Base-by-base conservation (phyloP, 2,797 vertebrate genomes). In the Danio jaintianensis region DNA sequence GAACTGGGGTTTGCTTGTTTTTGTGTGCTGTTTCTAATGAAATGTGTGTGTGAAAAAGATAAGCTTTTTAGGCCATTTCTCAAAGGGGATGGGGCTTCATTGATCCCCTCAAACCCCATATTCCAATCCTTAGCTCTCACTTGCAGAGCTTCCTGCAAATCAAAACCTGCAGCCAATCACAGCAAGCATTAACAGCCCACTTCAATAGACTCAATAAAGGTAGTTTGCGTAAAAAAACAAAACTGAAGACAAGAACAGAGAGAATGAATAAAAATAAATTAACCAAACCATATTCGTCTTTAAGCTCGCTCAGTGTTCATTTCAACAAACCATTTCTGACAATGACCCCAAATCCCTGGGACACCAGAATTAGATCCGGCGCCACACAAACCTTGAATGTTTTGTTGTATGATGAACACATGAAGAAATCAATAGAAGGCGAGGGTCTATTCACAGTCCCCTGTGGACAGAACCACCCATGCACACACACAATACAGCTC, bases 361-460 rank as follows among this genome's bases (percentile, higher is more conserved):
- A 58, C 56, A 71, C 75, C 48, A 42, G 16, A 59, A 42, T 73
- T 56, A 56, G 52, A 58, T 47, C 61, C 58, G 72, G 53, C 18
- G 4, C 66, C n/a, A 66, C 58, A 63, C 36, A 20, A 83, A 61
- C 10, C 20, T 75, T 75, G 64, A 81, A 63, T 62, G 43, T 56
- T 61, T 9, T 86, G 47, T 71, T 78, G 79, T 82, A 69, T 40
- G 47, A 80, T 64, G 77, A 52, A 85, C 40, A 40, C 84, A 87
- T 85, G 85, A 89, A 89, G 85, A 87, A 87, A 92, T 93, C 92
- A 92, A 90, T 92, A 82, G 10, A n/a, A 67, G 67, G 38, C 55
- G 43, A 29, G 38, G 48, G n/a, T 52, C 55, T 69, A 10, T 63
- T 48, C 55, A 64, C 75, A 52, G n/a, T 71, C 68, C 67, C 74